Evolutionary conservation across 2,113 vertebrate species (phyloP), one percentile per base, ranked within the genome.

Genomic region (Hemichromis elongatus): DNA sequence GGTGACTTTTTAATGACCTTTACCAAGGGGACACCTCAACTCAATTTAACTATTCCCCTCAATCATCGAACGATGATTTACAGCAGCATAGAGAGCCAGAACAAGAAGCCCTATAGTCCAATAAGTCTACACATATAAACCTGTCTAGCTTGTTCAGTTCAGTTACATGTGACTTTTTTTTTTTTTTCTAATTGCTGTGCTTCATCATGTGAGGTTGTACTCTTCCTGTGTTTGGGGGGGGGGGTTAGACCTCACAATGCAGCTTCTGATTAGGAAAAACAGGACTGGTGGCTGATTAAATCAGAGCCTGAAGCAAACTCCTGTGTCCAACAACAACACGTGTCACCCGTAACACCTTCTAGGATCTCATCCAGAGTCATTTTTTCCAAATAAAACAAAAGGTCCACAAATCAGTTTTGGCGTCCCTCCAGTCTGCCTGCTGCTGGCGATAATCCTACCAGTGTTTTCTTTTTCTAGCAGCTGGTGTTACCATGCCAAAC

Each of bases 51-150:
- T 30, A 24, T 24, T 68, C 35, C 53, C 54, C 63, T 63, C 77
- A 47, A 54, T 82, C 90, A 82, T 63, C 6, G 2, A 52, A 42
- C 9, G 40, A 50, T 86, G 75, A 91, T 83, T 86, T 90, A 89
- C 5, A 1, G 47, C 78, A 37, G 83, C 73, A 77, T 26, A 81
- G 59, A 28, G 61, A 33, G 66, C 78, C 47, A 79, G 33, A 55
- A 81, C n/a, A 50, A 55, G 40, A 37, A 68, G 26, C 73, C 70
- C n/a, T 21, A 73, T 11, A 55, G n/a, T 7, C 18, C 45, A 61
- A 87, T 19, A 78, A 47, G 78, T 80, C 21, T 3, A 6, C 35
- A 47, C 68, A 73, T 42, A 68, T 73, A 66, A 35, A 80, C 53
- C 73, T 78, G 73, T 68, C 78, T 4, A 19, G 2, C 35, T 45